Evolutionary conservation across 2,888 invertebrate species (phyloP), one percentile per base, ranked within the genome.

Genomic region (Chelonus formosanus): DNA sequence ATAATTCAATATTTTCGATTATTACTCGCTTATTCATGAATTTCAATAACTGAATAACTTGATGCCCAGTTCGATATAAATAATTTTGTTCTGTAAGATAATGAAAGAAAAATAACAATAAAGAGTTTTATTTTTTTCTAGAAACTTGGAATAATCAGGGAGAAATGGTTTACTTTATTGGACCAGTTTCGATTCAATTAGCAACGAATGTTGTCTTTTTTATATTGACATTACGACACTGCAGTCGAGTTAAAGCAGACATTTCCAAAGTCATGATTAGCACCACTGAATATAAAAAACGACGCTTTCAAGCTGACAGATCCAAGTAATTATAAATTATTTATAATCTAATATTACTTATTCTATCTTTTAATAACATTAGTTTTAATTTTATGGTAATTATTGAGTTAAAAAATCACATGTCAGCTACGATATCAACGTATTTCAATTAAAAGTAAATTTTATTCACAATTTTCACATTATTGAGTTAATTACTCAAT

Each of bases 221-320:
- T 85, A 82, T 89, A 67, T 83, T 91, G 73, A 93, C 93, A 0
- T 87, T 91, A 3, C 84, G 88, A 6, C 90, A 92, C 76, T 92
- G 92, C 76, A 89, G 89, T 71, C 88, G 88, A 73, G 91, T 92
- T 3, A 92, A 92, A 83, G 88, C 89, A 0, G 93, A 93, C 83
- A 91, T 93, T 72, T 88, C 88, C 34, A 88, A 92, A 85, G 89
- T 90, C 73, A 89, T 89, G 44, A 88, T 89, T 1, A 88, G 89
- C 47, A 85, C 86, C 5, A 87, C 89, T 60, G 91, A 86, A 55
- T 86, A 89, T 0, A 86, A 87, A 43, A 89, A 88, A 76, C 86
- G 86, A 74, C 86, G 87, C 67, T 91, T 92, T 77, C 87, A 88
- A 57, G 86, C 90, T 55, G 90, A 92, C 75, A 89, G 88, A 82